phyloP scores from a whole-genome alignment of 2,797 vertebrate species.

The Anniella stebbinsi region DNA sequence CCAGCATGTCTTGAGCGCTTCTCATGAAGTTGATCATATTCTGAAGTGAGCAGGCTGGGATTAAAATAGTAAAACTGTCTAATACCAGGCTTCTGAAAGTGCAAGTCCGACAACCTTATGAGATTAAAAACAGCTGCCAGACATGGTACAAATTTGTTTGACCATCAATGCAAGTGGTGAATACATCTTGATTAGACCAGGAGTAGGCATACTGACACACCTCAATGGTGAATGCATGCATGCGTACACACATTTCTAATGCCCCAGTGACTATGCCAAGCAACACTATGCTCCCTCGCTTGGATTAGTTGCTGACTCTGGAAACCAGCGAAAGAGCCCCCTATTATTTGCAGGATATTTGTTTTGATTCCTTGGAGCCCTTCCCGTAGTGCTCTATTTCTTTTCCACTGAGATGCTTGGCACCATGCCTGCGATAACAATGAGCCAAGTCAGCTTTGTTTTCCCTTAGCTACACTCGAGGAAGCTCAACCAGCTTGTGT shows the following conservation, averaged over 20 bases:
- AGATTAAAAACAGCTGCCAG: neutral
- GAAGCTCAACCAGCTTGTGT: neutral
- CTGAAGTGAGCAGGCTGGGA: neutral
- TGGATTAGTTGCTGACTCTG: neutral
- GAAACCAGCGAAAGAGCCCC: neutral
- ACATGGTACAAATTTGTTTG: neutral
- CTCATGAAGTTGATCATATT: neutral
- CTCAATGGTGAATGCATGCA: neutral
- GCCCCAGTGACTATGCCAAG: neutral
- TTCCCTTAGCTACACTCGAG: neutral
- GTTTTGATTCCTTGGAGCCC: constrained; percentile 7
- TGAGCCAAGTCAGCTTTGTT: constrained; percentile 9
- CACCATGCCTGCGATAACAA: constrained; percentile 32
- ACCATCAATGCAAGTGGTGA: neutral
- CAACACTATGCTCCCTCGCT: neutral
- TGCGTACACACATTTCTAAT: neutral
- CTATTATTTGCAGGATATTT: neutral
- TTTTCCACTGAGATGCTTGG: constrained; percentile 22
- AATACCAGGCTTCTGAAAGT: neutral
- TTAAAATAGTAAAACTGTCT: neutral
- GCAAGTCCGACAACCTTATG: neutral
- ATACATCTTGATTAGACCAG: neutral
- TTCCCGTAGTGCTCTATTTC: constrained; percentile 12
- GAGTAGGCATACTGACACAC: neutral
- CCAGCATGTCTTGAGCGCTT: neutral